Evolutionary conservation across 2,113 vertebrate genomes (phyloP).

Genomic region (Arvicanthis niloticus): DNA sequence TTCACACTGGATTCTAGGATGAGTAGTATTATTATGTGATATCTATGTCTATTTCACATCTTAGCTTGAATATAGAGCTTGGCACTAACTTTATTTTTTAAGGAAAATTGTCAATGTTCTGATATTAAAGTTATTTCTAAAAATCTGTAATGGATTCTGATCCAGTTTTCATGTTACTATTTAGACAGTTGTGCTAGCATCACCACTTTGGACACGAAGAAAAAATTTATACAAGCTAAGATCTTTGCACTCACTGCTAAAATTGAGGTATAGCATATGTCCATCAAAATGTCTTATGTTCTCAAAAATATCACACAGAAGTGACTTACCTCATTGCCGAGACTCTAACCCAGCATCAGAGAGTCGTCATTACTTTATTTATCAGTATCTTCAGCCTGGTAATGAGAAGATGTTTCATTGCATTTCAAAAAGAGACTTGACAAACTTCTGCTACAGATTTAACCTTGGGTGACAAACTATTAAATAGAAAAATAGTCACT

Average conservation of each 20-base stretch:
- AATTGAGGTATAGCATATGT: neutral
- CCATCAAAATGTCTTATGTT: neutral
- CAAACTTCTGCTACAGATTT: neutral
- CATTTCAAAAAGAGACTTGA: neutral
- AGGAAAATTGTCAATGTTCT: neutral
- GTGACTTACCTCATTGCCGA: neutral
- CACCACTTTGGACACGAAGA: neutral
- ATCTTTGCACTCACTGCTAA: neutral
- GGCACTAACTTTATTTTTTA: neutral
- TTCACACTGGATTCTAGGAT: neutral
- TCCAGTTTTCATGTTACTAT: neutral
- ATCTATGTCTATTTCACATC: neutral
- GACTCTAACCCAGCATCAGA: neutral
- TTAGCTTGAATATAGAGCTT: neutral
- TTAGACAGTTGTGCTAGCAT: neutral
- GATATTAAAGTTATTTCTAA: neutral
- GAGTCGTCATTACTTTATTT: neutral
- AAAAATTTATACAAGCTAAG: neutral
- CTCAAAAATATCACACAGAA: neutral
- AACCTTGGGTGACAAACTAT: neutral
- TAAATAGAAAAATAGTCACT: constrained; percentile 15
- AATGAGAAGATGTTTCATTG: neutral
- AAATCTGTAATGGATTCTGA: neutral
- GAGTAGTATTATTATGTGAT: neutral
- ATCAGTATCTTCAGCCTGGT: neutral